Evolutionary conservation across 1,140 invertebrate genomes (phyloP).

Genomic region (Meloidogyne exigua): DNA sequence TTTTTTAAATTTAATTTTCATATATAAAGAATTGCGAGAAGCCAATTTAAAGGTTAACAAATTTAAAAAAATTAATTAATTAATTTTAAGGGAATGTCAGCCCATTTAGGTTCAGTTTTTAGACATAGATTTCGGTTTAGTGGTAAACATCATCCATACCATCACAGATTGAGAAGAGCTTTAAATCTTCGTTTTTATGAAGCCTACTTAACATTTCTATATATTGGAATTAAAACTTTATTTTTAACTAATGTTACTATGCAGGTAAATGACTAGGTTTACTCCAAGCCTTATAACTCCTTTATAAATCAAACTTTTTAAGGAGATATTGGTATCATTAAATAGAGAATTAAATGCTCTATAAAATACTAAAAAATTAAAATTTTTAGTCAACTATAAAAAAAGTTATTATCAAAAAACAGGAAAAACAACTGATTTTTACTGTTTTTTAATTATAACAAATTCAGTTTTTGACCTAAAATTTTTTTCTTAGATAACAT

Average conservation of each 20-base stretch:
- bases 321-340: too few relatives aligned
- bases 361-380: too few relatives aligned
- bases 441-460: too few relatives aligned
- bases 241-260: constrained; percentile 57
- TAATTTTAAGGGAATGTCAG: constrained; percentile 48
- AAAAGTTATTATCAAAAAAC: too few relatives aligned
- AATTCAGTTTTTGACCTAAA: too few relatives aligned
- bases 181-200: constrained; percentile 62
- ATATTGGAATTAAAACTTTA: constrained; percentile 57
- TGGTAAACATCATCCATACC: constrained; percentile 42
- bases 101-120: constrained; percentile 59
- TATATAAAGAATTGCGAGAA: background rate
- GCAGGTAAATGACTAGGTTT: constrained; percentile 38
- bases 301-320: background rate
- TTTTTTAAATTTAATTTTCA: background rate
- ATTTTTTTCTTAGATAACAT: too few relatives aligned
- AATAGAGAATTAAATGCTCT: too few relatives aligned
- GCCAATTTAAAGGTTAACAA: background rate
- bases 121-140: constrained; percentile 55
- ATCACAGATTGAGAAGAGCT: constrained; percentile 50
- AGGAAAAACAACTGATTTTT: constrained; percentile 17
- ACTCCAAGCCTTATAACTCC: background rate
- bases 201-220: constrained; percentile 60
- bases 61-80: background rate
- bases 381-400: too few relatives aligned